Evolutionary conservation across 2,797 vertebrate genomes (phyloP), one percentile per base, ranked within the genome.

Genomic region (Eremophila alpestris): DNA sequence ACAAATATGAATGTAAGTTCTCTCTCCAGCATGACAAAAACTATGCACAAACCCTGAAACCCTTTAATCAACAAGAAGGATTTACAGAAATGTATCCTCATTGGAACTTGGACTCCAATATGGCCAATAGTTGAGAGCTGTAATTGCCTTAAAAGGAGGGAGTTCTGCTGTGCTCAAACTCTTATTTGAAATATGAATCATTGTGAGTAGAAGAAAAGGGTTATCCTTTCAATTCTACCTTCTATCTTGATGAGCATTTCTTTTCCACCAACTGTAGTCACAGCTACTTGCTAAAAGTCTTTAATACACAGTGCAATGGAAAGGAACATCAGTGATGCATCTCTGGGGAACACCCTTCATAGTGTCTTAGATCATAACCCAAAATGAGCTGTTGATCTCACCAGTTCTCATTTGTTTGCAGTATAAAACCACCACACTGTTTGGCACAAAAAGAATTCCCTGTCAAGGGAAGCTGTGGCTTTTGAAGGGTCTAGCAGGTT

Each of bases 321-420:
- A 87, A 77, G 27, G 40, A 82, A 51, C 24, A 76, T 73, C 75
- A 73, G 36, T 13, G 58, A 36, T 62, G 30, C 20, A 56, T 77
- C 65, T 75, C 79, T 70, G 55, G 41, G 81, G 80, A 83, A 29
- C 54, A 62, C 54, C 0, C 0, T 82, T 87, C 74, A 73, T 68
- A 58, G 15, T 32, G 17, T 81, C 65, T 73, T 92, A 93, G 43
- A 68, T 76, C 82, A 92, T 58, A 95, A 94, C 38, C 38, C 26
- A n/a, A 92, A 94, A 95, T 18, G 52, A 90, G 82, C 74, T 86
- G n/a, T 69, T 94, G 71, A 79, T 89, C 60, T 94, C 76, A 80
- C 40, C 48, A 85, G 43, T 91, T 89, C 54, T 93, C 51, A 83
- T 73, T 91, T 94, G 16, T 90, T 93, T 23, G 1, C 48, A 81